Conservation (phyloP, 2,797 vertebrate genomes). For the Rallus crepitans region DNA sequence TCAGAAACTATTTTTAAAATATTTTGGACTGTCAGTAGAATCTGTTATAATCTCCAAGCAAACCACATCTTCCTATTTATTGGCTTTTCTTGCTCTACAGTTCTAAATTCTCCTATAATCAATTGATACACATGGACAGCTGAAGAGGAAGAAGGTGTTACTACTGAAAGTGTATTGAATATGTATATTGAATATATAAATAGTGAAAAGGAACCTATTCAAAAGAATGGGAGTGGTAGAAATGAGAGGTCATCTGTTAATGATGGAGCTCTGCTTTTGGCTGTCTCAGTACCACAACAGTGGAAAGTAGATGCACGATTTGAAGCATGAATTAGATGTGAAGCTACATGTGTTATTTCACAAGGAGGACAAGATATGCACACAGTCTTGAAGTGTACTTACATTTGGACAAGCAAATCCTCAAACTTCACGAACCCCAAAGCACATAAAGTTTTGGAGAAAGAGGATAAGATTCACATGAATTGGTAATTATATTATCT, state of each 20-base stretch:
- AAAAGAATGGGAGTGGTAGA: background rate
- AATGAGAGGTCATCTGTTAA: background rate
- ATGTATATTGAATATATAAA: background rate
- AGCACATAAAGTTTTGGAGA: constrained; percentile 17
- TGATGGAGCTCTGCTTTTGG: background rate
- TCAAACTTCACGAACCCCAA: constrained; percentile 17
- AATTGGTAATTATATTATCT: constrained; percentile 73
- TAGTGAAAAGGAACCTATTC: background rate
- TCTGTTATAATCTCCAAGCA: background rate
- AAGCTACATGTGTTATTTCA: background rate
- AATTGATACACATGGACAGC: fast-evolving
- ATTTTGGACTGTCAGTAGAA: background rate
- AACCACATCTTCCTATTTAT: background rate
- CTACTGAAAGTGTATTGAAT: background rate
- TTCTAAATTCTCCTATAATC: background rate
- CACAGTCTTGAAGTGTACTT: fast-evolving
- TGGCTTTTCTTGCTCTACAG: background rate
- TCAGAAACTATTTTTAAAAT: background rate
- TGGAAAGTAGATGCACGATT: background rate
- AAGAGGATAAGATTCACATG: background rate
- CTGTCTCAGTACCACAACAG: background rate
- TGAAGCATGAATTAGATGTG: background rate
- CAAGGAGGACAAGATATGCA: background rate
- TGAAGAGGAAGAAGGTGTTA: background rate
- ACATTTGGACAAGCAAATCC: background rate